Evolutionary conservation across 2,888 invertebrate genomes (phyloP).

Genomic region (Melanchra persicariae): DNA sequence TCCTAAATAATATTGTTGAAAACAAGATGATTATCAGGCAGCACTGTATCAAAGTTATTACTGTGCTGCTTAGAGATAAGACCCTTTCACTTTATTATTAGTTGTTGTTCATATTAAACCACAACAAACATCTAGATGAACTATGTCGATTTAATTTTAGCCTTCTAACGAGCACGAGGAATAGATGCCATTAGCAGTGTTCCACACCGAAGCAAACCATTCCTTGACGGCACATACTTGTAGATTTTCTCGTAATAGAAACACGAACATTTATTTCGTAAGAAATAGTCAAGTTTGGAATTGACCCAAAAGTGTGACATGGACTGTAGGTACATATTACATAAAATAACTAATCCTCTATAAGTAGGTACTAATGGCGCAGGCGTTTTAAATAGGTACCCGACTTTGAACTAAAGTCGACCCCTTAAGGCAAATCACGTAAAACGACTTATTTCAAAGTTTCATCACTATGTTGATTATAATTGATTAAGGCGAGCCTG

Average conservation of each 20-base stretch:
- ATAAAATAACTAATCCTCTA: slow-evolving; percentile 1
- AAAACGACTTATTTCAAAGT: no score
- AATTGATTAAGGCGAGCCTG: no score
- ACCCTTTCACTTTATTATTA: slow-evolving; percentile 7
- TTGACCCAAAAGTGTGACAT: slow-evolving; percentile 53
- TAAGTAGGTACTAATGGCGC: background rate
- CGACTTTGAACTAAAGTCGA: background rate
- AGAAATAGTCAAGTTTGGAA: slow-evolving; percentile 50
- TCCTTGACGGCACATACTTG: slow-evolving; percentile 18
- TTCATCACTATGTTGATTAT: no score
- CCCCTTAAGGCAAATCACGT: no score
- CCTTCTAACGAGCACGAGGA: background rate
- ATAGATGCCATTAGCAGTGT: slow-evolving; percentile 26
- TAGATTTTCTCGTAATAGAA: slow-evolving; percentile 34
- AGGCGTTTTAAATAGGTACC: background rate
- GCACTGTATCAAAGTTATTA: slow-evolving; percentile 31
- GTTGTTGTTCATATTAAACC: slow-evolving; percentile 9
- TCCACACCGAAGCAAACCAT: slow-evolving; percentile 14
- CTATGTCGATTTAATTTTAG: slow-evolving; percentile 20
- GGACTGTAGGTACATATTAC: slow-evolving; percentile 14
- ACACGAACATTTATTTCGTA: slow-evolving; percentile 34
- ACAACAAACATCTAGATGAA: background rate
- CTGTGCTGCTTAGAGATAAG: background rate
- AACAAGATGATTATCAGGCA: slow-evolving; percentile 37
- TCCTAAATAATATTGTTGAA: slow-evolving; percentile 31